phyloP scores from a whole-genome alignment of 2,797 vertebrate genomes.

The Glyptemys insculpta region DNA sequence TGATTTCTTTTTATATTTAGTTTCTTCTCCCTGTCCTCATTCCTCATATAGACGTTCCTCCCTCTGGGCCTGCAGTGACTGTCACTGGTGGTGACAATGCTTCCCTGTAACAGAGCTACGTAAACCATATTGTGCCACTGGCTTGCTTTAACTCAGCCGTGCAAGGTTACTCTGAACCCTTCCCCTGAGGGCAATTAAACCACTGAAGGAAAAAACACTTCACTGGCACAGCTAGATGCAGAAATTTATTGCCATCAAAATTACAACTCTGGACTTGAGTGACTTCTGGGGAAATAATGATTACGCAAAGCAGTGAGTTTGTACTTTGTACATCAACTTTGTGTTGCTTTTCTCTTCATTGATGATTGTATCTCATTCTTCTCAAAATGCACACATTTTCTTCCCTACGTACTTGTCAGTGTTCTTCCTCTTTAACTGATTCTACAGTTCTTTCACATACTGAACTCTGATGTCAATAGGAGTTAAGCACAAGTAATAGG shows the following conservation, averaged over 20 bases:
- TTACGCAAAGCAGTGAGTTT: background rate
- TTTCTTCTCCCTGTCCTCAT: slow-evolving; percentile 25
- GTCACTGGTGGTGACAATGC: slow-evolving; percentile 52
- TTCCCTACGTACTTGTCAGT: background rate
- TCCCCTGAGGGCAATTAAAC: slow-evolving; percentile 44
- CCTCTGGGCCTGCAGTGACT: background rate
- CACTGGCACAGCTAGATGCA: slow-evolving; percentile 43
- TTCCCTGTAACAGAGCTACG: background rate
- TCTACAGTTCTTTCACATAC: background rate
- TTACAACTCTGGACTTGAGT: slow-evolving; percentile 19
- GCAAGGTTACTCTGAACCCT: slow-evolving; percentile 26
- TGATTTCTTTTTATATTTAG: slow-evolving; percentile 10
- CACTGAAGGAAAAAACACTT: slow-evolving; percentile 46
- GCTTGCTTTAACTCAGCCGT: slow-evolving; percentile 39
- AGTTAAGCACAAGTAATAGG: background rate
- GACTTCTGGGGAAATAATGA: background rate
- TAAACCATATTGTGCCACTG: slow-evolving; percentile 38
- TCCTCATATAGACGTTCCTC: slow-evolving; percentile 26
- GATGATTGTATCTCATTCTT: background rate
- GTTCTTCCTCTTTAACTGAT: background rate
- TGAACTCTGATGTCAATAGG: background rate
- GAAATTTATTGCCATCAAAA: slow-evolving; percentile 48
- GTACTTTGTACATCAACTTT: background rate
- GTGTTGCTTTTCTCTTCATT: background rate
- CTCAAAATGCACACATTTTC: background rate